Percentiles rank a stretch among this genome's conserved stretches.
phyloP scores from a whole-genome alignment of 2,888 invertebrate species.

The Oligia latruncula region DNA sequence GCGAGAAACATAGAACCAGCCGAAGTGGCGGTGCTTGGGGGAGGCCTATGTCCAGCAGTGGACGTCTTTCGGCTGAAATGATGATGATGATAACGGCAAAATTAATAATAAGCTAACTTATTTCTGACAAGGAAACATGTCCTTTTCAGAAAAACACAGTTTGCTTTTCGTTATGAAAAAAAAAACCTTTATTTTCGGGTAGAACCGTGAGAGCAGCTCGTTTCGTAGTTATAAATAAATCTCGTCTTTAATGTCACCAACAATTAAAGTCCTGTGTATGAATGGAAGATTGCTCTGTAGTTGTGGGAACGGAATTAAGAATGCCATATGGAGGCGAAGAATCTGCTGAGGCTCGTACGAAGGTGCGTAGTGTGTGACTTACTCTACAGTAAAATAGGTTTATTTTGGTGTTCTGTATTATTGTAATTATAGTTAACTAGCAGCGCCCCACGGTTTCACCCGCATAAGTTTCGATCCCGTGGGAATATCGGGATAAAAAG shows the following conservation, averaged over 20 bases:
- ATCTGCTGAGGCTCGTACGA: conserved; percentile 24
- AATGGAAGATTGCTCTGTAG: conserved; percentile 46
- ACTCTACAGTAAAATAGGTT: neutral
- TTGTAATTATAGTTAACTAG: neutral
- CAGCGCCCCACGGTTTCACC: too few species aligned
- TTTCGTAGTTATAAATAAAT: conserved; percentile 29
- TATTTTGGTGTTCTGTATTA: neutral
- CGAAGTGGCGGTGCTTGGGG: too few species aligned
- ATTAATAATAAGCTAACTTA: too few species aligned
- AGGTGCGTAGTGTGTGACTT: neutral
- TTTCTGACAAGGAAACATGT: neutral
- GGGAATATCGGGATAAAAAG: too few species aligned
- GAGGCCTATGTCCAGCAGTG: too few species aligned
- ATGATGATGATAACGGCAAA: too few species aligned
- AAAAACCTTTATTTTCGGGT: neutral
- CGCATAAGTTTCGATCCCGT: too few species aligned
- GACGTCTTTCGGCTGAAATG: too few species aligned
- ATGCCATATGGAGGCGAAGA: conserved; percentile 23
- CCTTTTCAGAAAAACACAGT: neutral
- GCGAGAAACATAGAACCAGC: too few species aligned
- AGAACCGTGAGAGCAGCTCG: neutral
- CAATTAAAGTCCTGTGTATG: conserved; percentile 41
- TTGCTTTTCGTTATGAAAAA: neutral
- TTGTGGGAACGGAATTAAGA: conserved; percentile 57
- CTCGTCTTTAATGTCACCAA: conserved; percentile 40